Percentiles rank a stretch among this genome's conserved stretches.
Evolutionary conservation across 1,140 invertebrate species (phyloP).

Genomic region (Drosophila mauritiana): DNA sequence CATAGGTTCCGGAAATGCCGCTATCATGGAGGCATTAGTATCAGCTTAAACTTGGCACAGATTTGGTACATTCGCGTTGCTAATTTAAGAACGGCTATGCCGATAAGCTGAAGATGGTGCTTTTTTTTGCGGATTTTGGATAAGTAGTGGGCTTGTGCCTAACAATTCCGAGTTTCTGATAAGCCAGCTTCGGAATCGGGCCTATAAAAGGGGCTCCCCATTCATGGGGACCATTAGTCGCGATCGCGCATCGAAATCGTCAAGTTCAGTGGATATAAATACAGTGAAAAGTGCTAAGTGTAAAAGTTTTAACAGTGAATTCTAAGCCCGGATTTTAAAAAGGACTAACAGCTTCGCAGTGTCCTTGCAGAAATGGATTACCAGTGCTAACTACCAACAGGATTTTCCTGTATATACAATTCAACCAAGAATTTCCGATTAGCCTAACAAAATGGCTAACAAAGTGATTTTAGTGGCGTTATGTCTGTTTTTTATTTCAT

Average conservation of each 20-base stretch:
- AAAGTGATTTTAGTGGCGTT: constrained; percentile 38
- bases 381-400: constrained; percentile 32
- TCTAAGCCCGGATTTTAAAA: neutral
- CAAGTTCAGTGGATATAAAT: constrained; percentile 22
- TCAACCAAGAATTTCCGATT: neutral
- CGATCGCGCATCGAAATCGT: constrained; percentile 32
- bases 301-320: constrained; percentile 19
- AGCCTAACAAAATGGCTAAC: constrained; percentile 43
- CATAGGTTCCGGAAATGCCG: constrained; percentile 27
- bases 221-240: constrained; percentile 42
- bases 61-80: constrained; percentile 32
- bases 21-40: constrained; percentile 21
- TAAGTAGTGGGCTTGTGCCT: constrained; percentile 30
- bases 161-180: constrained; percentile 35
- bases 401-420: neutral
- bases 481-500: constrained; percentile 38
- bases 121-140: constrained; percentile 34
- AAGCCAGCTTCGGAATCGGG: constrained; percentile 16
- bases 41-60: constrained; percentile 64
- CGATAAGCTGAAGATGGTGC: constrained; percentile 58
- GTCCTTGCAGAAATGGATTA: constrained; percentile 46
- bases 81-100: constrained; percentile 17
- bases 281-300: constrained; percentile 15
- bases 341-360: constrained; percentile 6
- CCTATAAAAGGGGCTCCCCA: constrained; percentile 60